Percentiles rank a stretch among this genome's conserved stretches.
phyloP scores from a whole-genome alignment of 2,888 invertebrate species.

The Tetragonula carbonaria region DNA sequence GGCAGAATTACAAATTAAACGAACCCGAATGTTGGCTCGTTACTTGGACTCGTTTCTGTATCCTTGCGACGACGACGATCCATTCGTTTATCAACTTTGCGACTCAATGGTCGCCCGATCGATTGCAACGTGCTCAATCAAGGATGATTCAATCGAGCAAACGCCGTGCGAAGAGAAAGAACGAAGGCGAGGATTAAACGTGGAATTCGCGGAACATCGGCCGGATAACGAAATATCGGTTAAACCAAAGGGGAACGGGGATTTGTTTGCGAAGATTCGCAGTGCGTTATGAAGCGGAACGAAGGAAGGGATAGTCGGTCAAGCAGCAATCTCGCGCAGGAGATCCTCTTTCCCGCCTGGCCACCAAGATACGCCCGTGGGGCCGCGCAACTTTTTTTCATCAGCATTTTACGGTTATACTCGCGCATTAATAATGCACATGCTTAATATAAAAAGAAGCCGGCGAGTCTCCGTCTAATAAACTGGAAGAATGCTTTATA shows the following conservation, averaged over 20 bases:
- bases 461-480: conserved; percentile 75
- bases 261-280: background rate
- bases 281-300: conserved; percentile 22
- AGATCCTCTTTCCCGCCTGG: conserved; percentile 38
- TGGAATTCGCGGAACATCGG: background rate
- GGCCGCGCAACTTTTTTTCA: conserved; percentile 76
- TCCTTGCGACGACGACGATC: too few species aligned
- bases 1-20: too few species aligned
- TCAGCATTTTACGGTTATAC: conserved; percentile 78
- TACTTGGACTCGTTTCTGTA: too few species aligned
- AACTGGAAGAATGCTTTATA: conserved; percentile 77
- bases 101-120: too few species aligned
- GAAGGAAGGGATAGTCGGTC: conserved; percentile 54
- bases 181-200: background rate
- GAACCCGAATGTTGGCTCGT: too few species aligned
- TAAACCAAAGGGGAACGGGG: background rate
- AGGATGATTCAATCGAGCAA: too few species aligned
- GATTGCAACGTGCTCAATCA: too few species aligned
- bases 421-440: conserved; percentile 77
- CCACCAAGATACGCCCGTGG: conserved; percentile 69
- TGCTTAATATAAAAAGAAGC: conserved; percentile 78
- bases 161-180: background rate
- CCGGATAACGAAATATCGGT: background rate
- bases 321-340: conserved; percentile 66
- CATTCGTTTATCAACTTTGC: too few species aligned